These are phyloP conservation scores for Crocallis elinguaria DNA, from an alignment of 2,888 invertebrate genomes.

Conservation along the genomic window DNA sequence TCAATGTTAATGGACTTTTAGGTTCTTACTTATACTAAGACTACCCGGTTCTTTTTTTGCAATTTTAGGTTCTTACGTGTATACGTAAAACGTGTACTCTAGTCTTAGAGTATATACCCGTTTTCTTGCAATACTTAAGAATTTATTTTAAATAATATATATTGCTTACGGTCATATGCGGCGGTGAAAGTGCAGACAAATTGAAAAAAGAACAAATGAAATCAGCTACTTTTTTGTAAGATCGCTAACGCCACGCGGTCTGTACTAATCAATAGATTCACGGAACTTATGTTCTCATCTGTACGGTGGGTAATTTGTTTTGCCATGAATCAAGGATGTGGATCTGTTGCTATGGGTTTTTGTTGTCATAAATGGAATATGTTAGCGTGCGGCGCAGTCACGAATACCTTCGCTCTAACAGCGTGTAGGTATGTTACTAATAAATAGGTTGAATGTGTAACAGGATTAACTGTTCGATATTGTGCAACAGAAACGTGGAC, in stretches of 20 bases:
- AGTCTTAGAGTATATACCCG: too few species aligned
- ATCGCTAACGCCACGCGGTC: not conserved
- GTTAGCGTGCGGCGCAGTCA: constrained; percentile 57
- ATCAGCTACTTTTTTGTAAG: too few species aligned
- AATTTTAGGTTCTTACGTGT: too few species aligned
- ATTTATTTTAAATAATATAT: too few species aligned
- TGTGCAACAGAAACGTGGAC: constrained; percentile 11
- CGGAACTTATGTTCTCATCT: constrained; percentile 32
- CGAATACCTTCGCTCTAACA: constrained; percentile 46
- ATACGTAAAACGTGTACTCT: too few species aligned
- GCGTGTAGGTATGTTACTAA: constrained; percentile 4
- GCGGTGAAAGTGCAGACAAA: too few species aligned
- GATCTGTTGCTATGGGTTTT: constrained; percentile 51
- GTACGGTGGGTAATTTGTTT: constrained; percentile 11
- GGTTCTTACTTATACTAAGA: too few species aligned
- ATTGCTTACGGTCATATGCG: too few species aligned
- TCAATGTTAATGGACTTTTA: too few species aligned
- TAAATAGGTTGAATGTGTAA: constrained; percentile 18
- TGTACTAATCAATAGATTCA: not conserved
- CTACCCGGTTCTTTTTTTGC: too few species aligned
- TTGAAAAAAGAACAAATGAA: too few species aligned
- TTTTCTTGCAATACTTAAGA: too few species aligned
- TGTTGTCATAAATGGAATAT: constrained; percentile 44
- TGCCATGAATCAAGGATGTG: constrained; percentile 60
- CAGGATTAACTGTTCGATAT: constrained; percentile 22